Conservation (phyloP, 2,113 vertebrate genomes). For the Pontoporia blainvillei region DNA sequence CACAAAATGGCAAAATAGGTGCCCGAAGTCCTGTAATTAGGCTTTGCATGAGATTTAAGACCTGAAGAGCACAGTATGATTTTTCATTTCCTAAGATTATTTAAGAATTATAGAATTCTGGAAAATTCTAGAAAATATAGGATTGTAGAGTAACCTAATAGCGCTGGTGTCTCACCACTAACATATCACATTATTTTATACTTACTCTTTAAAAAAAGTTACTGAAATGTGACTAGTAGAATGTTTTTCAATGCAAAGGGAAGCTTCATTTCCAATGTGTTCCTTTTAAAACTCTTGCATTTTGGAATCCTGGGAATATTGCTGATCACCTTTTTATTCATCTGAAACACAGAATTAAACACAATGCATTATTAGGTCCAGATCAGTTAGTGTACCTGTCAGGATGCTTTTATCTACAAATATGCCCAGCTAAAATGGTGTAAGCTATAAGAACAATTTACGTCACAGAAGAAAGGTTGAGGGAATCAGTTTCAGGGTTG, state of each 20-base stretch:
- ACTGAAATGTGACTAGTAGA: not conserved
- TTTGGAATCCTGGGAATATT: not conserved
- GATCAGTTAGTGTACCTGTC: not conserved
- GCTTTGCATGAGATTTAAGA: not conserved
- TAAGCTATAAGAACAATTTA: not conserved
- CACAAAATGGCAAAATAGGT: not conserved
- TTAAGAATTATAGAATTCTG: not conserved
- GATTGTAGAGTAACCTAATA: not conserved
- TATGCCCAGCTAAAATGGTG: not conserved
- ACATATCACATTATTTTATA: not conserved
- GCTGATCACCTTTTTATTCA: not conserved
- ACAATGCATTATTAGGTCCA: not conserved
- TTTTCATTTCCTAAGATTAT: not conserved
- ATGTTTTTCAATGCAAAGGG: not conserved
- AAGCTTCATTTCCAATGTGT: not conserved
- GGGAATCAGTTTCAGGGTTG: not conserved
- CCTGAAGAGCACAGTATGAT: not conserved
- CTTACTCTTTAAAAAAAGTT: not conserved
- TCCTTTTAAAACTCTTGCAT: not conserved
- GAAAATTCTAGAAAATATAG: not conserved
- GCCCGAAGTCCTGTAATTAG: not conserved
- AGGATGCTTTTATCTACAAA: not conserved
- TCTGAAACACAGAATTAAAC: not conserved
- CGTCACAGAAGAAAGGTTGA: not conserved
- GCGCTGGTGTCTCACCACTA: not conserved